Percentiles rank a stretch among this genome's conserved stretches.
Conservation (phyloP, 2,797 vertebrate genomes). For the Acanthurus tractus region DNA sequence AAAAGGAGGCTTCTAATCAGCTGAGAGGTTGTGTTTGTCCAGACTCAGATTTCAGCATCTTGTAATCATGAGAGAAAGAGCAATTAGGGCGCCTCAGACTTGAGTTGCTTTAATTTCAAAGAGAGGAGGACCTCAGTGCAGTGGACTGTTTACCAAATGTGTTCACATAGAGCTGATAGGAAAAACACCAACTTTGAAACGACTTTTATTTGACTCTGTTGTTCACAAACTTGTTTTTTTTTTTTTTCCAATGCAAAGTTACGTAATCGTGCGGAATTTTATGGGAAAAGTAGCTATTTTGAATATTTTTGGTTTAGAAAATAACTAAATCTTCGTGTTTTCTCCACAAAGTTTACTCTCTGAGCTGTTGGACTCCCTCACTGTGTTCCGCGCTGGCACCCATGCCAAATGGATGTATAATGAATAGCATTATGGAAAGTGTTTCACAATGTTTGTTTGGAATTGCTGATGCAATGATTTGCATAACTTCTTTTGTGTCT, state of each 20-base stretch:
- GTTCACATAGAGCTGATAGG: conserved; percentile 6
- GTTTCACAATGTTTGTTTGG: conserved; percentile 41
- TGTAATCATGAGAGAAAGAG: conserved; percentile 43
- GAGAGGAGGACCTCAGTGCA: conserved; percentile 21
- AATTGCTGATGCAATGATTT: conserved; percentile 46
- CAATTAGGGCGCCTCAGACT: conserved; percentile 24
- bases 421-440: conserved; percentile 28
- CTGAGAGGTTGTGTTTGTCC: conserved; percentile 40
- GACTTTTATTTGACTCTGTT: conserved; percentile 6
- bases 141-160: conserved; percentile 6
- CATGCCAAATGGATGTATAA: conserved; percentile 33
- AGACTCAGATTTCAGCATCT: conserved; percentile 27
- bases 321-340: neutral
- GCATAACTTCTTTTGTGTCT: conserved; percentile 45
- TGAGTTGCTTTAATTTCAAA: conserved; percentile 22
- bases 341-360: conserved; percentile 2
- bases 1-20: conserved; percentile 48
- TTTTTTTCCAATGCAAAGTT: neutral
- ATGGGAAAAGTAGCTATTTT: neutral
- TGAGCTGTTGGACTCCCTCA: conserved; percentile 10
- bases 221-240: neutral
- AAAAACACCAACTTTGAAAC: conserved; percentile 12
- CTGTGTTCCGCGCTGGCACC: conserved; percentile 6
- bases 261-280: neutral
- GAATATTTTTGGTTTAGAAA: conserved; percentile 1